These are phyloP conservation scores for Spisula solida DNA, from an alignment of 2,888 invertebrate genomes.

Conservation along the genomic window DNA sequence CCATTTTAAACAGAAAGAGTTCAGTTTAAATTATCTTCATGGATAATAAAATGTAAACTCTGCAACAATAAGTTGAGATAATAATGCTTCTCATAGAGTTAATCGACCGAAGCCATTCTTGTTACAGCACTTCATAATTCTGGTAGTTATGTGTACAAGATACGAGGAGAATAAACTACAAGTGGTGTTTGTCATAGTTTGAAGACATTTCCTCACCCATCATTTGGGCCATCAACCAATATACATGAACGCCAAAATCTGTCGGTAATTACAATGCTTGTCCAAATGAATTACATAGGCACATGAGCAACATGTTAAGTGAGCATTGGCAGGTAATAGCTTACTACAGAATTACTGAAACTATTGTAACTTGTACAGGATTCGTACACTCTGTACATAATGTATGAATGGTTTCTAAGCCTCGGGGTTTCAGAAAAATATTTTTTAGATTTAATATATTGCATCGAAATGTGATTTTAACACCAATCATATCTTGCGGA, in stretches of 20 bases:
- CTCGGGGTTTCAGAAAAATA: too few relatives aligned
- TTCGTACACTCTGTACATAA: too few relatives aligned
- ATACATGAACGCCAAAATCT: neutral
- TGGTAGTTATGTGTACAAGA: neutral
- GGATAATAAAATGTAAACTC: neutral
- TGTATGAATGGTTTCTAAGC: too few relatives aligned
- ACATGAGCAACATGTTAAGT: neutral
- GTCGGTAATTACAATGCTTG: neutral
- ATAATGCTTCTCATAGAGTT: neutral
- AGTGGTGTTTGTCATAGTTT: slow-evolving; percentile 5
- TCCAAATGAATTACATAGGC: neutral
- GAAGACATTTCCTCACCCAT: neutral
- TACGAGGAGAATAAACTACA: neutral
- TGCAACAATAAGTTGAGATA: neutral
- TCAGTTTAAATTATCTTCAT: neutral
- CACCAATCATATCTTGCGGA: too few relatives aligned
- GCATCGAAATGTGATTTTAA: too few relatives aligned
- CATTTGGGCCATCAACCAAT: neutral
- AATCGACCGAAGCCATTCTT: neutral
- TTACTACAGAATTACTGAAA: neutral
- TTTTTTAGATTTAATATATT: too few relatives aligned
- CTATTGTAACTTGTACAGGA: neutral
- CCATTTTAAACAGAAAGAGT: neutral
- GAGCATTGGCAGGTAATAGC: neutral
- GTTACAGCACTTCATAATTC: neutral